Percentiles rank a stretch among this genome's conserved stretches.
Conservation (phyloP, 2,797 vertebrate genomes). For the Hipposideros larvatus region DNA sequence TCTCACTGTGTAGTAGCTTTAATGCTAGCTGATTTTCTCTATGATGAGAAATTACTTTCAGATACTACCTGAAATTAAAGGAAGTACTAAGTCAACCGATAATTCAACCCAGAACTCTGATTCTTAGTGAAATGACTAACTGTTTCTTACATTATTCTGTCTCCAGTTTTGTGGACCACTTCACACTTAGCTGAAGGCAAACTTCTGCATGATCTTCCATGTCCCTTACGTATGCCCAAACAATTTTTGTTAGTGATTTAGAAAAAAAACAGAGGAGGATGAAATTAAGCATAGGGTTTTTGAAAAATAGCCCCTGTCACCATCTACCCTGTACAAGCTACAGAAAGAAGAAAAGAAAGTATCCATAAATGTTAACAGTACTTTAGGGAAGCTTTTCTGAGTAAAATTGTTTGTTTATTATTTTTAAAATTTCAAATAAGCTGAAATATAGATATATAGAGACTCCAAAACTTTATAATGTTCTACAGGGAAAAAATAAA, state of each 20-base stretch:
- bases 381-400: background rate
- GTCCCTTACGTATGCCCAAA: background rate
- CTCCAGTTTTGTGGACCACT: background rate
- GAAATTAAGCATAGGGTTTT: background rate
- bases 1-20: background rate
- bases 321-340: background rate
- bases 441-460: background rate
- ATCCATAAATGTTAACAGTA: slow-evolving; percentile 6
- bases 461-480: background rate
- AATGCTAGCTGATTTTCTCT: slow-evolving; percentile 38
- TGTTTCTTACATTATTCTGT: background rate
- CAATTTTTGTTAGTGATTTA: slow-evolving; percentile 2
- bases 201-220: background rate
- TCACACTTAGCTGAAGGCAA: background rate
- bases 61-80: slow-evolving; percentile 13
- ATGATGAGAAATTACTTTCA: slow-evolving; percentile 51
- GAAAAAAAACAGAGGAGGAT: background rate
- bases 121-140: slow-evolving; percentile 30
- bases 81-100: background rate
- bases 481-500: background rate
- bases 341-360: background rate
- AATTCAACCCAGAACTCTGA: background rate
- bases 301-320: background rate
- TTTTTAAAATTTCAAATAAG: slow-evolving; percentile 17
- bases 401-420: background rate